Base-by-base conservation (phyloP, 2,888 invertebrate species). In the Pilophorus perplexus region DNA sequence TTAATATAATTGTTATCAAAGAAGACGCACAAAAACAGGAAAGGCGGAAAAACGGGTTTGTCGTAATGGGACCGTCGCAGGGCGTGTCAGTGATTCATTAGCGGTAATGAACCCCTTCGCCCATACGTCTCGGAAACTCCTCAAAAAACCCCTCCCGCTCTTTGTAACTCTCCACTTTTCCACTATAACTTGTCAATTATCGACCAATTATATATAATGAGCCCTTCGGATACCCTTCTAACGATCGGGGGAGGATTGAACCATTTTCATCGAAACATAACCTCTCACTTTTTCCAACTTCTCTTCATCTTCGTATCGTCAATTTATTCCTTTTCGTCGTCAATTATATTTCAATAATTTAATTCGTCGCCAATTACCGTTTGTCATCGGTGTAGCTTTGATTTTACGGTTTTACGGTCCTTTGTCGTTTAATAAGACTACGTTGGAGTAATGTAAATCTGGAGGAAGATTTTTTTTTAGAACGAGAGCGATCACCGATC, bases 151-250 rank as follows among this genome's bases (percentile, higher is more conserved):
- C 28, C 18, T 40, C 38, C 25, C 14, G 28, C 42, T 23, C 48
- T 52, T 52, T 52, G 64, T 38, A 52, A 52, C 23, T 38, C 64
- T 38, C 52, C 52, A 64, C 50, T 62, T 62, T 62, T 46, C 52
- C 57, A 46, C 66, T 57, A 66, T 55, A 66, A 66, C 66, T 66
- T 59, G 66, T 66, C 68, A 55, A 68, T 68, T 68, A 68, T 68
- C 59, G 50, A 55, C 68, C 68, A 68, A 68, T 68, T 68, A 68
- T 68, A 68, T 68, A 59, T 68, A 68, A 68, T 68, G 68, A 65
- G 60, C 59, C 57, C 48, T 54, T 64, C 46, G 46, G 38, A 55
- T 57, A 66, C 66, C 54, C 48, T 46, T 62, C 23, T 62, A 46
- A 62, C 62, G 62, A 62, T 48, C 62, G 33, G 20, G 33, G 16